Base-by-base conservation (phyloP, 2,113 vertebrate species). In the Balaeniceps rex region DNA sequence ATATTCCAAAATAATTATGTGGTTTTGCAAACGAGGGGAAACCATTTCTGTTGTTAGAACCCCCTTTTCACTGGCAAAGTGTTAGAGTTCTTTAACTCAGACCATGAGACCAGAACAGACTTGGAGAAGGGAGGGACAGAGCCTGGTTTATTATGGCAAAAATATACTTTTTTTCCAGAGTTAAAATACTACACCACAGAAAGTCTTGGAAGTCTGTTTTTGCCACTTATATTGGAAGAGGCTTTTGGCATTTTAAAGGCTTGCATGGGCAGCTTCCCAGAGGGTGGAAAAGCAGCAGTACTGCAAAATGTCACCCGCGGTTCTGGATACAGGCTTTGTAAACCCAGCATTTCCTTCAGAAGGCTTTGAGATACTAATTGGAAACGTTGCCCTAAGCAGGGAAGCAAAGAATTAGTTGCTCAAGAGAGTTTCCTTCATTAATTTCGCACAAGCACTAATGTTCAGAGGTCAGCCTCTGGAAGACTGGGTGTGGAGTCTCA, bases 331-430 rank as follows among this genome's bases (percentile, higher is more conserved):
- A 5, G 71, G 44, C 61, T 57, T 12, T 68, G 57, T 14, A 38
- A 82, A 11, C 3, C 8, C 63, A 51, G 57, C 0, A 0, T 9
- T 25, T 38, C 31, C 15, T 34, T 49, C 4, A 1, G 54, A 19
- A 26, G 23, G 6, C 15, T 44, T 14, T 2, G 51, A 71, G 86
- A 21, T 17, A 7, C 51, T 34, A 14, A 36, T 12, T 14, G 28
- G 33, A 42, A 58, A 13, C 1, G 1, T 14, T 36, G 65, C 42
- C 42, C 57, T 44, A 19, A 44, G 57, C 72, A 36, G 81, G 25
- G 33, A 33, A 49, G 49, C 10, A 19, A 65, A n/a, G 51, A 58
- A 23, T 26, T n/a, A 34, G 47, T 8, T 57, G 57, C 42, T 64
- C 31, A 5, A 24, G 29, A 29, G 28, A 36, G 55, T 25, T 79